phyloP scores from a whole-genome alignment of 2,888 invertebrate species.

The Acanthosepion lycidas region DNA sequence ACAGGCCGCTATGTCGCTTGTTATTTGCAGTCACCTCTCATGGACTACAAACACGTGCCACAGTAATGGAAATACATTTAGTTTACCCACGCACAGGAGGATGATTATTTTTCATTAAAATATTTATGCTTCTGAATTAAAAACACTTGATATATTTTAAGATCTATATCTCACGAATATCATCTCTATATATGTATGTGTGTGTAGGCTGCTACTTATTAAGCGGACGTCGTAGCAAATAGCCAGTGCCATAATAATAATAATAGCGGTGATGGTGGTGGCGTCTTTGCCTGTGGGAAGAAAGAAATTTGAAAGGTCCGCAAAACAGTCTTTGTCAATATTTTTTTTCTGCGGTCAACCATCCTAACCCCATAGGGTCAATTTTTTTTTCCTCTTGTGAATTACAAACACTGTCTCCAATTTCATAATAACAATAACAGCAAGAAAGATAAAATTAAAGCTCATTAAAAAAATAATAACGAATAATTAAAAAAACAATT shows the following conservation, averaged over 20 bases:
- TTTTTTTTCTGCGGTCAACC: constrained; percentile 6
- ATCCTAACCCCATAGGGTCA: not conserved
- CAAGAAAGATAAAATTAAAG: not conserved
- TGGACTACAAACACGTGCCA: not conserved
- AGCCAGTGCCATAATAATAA: not conserved
- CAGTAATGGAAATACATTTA: not conserved
- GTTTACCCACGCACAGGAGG: not conserved
- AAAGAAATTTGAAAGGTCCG: not conserved
- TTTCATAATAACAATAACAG: not conserved
- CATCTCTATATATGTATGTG: not conserved
- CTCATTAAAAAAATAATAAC: not conserved
- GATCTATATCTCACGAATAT: not conserved
- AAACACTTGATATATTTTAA: constrained; percentile 23
- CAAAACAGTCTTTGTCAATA: not conserved
- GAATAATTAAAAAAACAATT: not conserved
- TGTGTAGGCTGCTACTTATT: not conserved
- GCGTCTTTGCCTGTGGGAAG: constrained; percentile 5
- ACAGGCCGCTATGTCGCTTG: not conserved
- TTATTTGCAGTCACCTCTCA: constrained; percentile 10
- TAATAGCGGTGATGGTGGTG: not conserved
- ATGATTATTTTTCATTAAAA: not conserved
- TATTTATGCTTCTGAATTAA: not conserved
- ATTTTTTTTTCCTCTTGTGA: not conserved
- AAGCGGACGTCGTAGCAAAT: constrained; percentile 33
- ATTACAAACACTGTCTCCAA: not conserved